Percentiles rank a stretch among this genome's conserved stretches.
Conservation (phyloP, 2,113 vertebrate genomes). For the Campylomormyrus numenius region DNA sequence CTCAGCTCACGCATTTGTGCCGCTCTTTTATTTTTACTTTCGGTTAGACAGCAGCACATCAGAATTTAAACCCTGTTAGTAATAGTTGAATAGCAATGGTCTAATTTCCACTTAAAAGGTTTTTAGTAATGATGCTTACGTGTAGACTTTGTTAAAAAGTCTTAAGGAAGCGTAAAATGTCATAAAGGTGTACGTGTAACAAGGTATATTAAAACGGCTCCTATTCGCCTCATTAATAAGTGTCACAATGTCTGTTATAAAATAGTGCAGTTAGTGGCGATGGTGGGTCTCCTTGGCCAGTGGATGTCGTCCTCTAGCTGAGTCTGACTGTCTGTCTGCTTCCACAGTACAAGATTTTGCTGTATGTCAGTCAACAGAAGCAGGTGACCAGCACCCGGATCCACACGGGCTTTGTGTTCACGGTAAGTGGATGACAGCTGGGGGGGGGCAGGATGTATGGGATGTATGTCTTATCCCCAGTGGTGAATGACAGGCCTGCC, state of each 20-base stretch:
- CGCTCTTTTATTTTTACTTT: background rate
- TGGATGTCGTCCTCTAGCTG: background rate
- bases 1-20: background rate
- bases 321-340: conserved; percentile 13
- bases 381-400: conserved; percentile 75
- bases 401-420: conserved; percentile 75
- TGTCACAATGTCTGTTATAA: background rate
- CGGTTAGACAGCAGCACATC: background rate
- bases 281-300: background rate
- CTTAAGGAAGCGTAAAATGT: background rate
- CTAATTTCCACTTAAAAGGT: background rate
- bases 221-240: background rate
- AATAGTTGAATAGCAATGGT: background rate
- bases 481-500: background rate
- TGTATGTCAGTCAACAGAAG: conserved; percentile 90
- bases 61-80: background rate
- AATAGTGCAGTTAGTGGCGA: background rate
- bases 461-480: background rate
- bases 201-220: background rate
- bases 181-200: background rate
- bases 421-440: conserved; percentile 48
- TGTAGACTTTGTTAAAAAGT: background rate
- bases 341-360: conserved; percentile 82
- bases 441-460: background rate
- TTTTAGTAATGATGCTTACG: background rate